These are phyloP conservation scores for Pseudomyrmex flavicornis DNA, from an alignment of 1,140 invertebrate species.

Conservation along the genomic window DNA sequence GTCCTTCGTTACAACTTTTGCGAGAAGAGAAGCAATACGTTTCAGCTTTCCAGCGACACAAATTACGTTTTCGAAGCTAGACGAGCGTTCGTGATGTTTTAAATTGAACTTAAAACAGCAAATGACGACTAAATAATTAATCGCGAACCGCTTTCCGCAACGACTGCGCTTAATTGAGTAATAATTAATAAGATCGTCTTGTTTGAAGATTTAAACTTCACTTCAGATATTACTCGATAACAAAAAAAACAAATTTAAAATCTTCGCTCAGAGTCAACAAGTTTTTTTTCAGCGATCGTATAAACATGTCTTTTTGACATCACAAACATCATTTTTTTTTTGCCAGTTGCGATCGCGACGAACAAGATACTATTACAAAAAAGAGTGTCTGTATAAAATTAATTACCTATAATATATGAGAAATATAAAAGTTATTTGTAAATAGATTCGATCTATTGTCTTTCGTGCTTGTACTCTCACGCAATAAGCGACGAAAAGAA, in stretches of 20 bases:
- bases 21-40: constrained; percentile 74
- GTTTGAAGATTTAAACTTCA: too few species aligned
- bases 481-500: not conserved
- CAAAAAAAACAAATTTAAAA: constrained; percentile 4
- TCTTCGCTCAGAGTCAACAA: not conserved
- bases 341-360: constrained; percentile 28
- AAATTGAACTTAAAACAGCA: constrained; percentile 1
- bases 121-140: not conserved
- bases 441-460: not conserved
- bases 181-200: too few species aligned
- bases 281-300: constrained; percentile 3
- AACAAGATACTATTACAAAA: constrained; percentile 16
- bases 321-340: constrained; percentile 9
- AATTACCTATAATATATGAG: not conserved
- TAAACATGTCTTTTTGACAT: constrained; percentile 9
- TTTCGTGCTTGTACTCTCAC: not conserved
- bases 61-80: constrained; percentile 70
- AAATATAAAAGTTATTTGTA: not conserved
- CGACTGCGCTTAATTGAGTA: not conserved
- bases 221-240: too few species aligned
- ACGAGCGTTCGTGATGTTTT: constrained; percentile 18
- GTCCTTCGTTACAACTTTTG: constrained; percentile 68
- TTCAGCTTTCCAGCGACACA: constrained; percentile 62
- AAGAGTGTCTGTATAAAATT: constrained; percentile 22
- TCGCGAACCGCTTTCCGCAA: not conserved